Conservation (phyloP, 2,113 vertebrate genomes). For the Pyxicephalus adspersus region DNA sequence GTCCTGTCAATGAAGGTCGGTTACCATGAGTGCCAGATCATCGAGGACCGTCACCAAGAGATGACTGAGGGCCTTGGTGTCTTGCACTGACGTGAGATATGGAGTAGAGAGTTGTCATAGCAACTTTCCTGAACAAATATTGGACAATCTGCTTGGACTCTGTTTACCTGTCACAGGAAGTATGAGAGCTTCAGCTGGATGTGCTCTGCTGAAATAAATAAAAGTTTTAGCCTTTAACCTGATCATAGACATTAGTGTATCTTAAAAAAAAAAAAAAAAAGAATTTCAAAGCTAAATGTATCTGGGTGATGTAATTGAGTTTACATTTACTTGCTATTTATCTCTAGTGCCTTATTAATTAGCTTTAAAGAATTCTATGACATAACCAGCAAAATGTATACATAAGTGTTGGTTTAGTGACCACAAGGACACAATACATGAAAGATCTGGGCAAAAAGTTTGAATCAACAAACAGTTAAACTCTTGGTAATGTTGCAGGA, state of each 20-base stretch:
- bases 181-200: constrained; percentile 18
- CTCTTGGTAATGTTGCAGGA: too few relatives aligned
- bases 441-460: background rate
- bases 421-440: background rate
- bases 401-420: constrained; percentile 1
- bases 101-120: constrained; percentile 29
- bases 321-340: too few relatives aligned
- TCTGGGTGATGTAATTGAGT: too few relatives aligned
- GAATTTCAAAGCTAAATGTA: too few relatives aligned
- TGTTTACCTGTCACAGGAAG: constrained; percentile 47
- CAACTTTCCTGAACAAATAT: constrained; percentile 54
- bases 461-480: too few relatives aligned
- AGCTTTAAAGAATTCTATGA: constrained; percentile 2
- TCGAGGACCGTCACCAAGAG: constrained; percentile 38
- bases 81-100: constrained; percentile 50
- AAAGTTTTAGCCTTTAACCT: background rate
- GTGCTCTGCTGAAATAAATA: constrained; percentile 8
- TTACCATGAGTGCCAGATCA: constrained; percentile 44
- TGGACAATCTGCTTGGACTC: constrained; percentile 45
- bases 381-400: constrained; percentile 22
- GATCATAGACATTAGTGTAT: background rate
- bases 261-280: background rate
- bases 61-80: constrained; percentile 41
- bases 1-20: constrained; percentile 23
- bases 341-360: background rate